These are phyloP conservation scores for Eurosta solidaginis DNA, from an alignment of 1,140 invertebrate species.

Conservation along the genomic window DNA sequence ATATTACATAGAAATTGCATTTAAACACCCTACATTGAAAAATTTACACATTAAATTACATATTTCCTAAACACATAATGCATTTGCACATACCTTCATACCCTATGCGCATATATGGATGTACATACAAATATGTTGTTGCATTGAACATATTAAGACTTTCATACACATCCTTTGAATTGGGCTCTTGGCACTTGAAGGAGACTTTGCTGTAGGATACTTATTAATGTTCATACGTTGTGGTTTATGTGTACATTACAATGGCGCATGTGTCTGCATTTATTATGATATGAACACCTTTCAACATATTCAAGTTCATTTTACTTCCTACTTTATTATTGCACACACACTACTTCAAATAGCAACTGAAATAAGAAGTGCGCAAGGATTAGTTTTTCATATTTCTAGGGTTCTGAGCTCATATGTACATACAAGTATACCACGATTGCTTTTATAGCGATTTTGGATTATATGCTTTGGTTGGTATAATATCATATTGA, in stretches of 20 bases:
- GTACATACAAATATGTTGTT: not conserved
- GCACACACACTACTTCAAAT: too few species aligned
- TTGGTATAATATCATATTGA: too few species aligned
- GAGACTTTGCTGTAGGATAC: too few species aligned
- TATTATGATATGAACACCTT: not conserved
- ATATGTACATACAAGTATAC: too few species aligned
- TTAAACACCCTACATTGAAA: not conserved
- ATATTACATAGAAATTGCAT: not conserved
- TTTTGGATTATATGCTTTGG: too few species aligned
- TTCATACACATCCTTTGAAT: too few species aligned
- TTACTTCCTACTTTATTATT: not conserved
- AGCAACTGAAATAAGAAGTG: too few species aligned
- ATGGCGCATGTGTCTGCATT: not conserved
- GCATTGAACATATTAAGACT: too few species aligned
- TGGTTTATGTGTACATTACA: not conserved
- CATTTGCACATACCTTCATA: not conserved
- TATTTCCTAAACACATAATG: not conserved
- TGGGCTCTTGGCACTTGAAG: too few species aligned
- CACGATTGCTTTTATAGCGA: too few species aligned
- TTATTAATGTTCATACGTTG: not conserved
- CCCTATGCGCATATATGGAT: not conserved
- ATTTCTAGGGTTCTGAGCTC: too few species aligned
- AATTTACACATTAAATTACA: not conserved
- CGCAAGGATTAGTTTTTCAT: too few species aligned
- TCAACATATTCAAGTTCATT: not conserved